Conservation (phyloP, 2,797 vertebrate species). For the Synaphobranchus kaupii region DNA sequence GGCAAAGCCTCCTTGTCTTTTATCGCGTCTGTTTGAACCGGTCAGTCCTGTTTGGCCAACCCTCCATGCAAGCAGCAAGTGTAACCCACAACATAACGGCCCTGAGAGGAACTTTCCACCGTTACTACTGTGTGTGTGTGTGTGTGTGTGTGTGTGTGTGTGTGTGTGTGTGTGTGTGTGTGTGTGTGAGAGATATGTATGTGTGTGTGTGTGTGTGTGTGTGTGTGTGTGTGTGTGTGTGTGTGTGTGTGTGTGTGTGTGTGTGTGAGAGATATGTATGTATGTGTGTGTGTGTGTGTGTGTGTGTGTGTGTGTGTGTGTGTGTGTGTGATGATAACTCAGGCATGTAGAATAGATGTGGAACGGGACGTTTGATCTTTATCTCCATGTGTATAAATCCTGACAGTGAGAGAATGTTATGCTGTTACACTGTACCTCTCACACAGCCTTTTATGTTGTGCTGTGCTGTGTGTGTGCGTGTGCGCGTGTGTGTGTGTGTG, state of each 20-base stretch:
- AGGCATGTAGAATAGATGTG: background rate
- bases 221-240: background rate
- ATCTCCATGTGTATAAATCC: background rate
- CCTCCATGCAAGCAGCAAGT: background rate
- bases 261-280: background rate
- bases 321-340: background rate
- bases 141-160: background rate
- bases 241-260: background rate
- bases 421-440: background rate
- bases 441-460: background rate
- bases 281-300: background rate
- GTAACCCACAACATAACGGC: conserved; percentile 14
- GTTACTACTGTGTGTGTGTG: background rate
- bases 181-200: background rate
- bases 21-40: conserved; percentile 49
- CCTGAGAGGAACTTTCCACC: conserved; percentile 24
- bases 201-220: background rate
- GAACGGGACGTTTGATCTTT: background rate
- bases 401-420: background rate
- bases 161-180: conserved; percentile 22
- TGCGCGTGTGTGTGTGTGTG: no score
- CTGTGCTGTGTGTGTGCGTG: no score
- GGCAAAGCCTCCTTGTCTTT: conserved; percentile 6
- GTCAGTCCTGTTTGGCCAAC: conserved; percentile 58
- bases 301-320: background rate